Base-by-base conservation (phyloP, 2,797 vertebrate species). In the Paedocypris micromegethes region DNA sequence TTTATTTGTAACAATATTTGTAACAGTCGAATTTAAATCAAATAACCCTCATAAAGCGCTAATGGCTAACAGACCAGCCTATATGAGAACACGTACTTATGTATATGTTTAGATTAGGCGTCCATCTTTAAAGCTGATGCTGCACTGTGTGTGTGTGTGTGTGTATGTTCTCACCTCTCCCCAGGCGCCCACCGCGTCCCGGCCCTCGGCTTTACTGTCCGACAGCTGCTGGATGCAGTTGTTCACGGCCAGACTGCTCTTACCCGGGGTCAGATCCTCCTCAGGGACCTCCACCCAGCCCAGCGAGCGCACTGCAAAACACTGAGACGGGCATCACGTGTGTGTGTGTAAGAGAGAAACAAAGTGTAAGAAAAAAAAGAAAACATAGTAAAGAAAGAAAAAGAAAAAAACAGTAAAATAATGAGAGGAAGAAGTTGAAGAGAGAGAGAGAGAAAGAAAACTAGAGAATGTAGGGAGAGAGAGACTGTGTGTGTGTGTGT, bases 151-250 rank as follows among this genome's bases (percentile, higher is more conserved):
- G 60, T 63, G 50, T 37, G 42, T 52, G 49, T 5, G 6, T 5
- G 48, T 5, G 9, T 51, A 1, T n/a, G 47, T 4, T 7, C 84
- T 86, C 77, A 98, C 96, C 92, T 97, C 92, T 3, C 90, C 91
- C 83, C 81, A 88, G 67, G 89, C 87, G 3, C 89, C 89, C 0
- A 76, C 82, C 5, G 85, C 81, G 9, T 90, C 90, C 68, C 84
- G 89, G 69, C 85, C 88, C 73, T 81, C 87, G 0, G 85, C 85
- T 58, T 82, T 86, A 82, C 86, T 90, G 83, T 93, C 90, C 65
- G 95, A 94, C 81, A 98, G 89, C 84, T 96, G 94, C 84, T 97
- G 96, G 86, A 98, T 98, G 78, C 94, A 94, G 71, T 98, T 95
- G 80, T 94, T 98, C 78, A 98, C 92, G 0, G 91, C 93, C 0